A percentile compares a stretch with the other conserved stretches of the same genome.
Evolutionary conservation across 2,113 vertebrate species (phyloP).

Genomic region (Himantopus leucocephalus): DNA sequence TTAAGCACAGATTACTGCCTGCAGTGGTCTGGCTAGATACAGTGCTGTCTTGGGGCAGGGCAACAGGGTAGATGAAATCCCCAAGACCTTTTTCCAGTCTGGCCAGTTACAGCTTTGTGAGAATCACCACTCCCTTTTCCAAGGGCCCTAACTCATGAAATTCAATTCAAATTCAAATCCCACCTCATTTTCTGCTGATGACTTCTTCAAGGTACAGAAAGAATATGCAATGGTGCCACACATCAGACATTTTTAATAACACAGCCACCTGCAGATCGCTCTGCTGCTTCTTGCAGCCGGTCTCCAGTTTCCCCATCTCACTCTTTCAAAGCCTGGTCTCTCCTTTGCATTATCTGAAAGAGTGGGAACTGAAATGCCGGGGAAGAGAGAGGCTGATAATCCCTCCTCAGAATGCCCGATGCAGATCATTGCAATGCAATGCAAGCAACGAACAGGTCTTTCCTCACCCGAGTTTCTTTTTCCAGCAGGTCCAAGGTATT

Average conservation of each 20-base stretch:
- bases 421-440: neutral
- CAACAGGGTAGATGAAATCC: neutral
- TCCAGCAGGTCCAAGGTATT: neutral
- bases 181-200: neutral
- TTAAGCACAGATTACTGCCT: neutral
- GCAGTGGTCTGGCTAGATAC: neutral
- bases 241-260: rapidly evolving
- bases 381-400: neutral
- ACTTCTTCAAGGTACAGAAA: neutral
- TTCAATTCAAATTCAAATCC: neutral
- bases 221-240: rapidly evolving
- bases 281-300: neutral
- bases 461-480: neutral
- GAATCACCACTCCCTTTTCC: neutral
- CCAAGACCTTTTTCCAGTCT: neutral
- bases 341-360: neutral
- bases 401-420: rapidly evolving
- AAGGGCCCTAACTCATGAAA: neutral
- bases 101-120: neutral
- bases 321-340: neutral
- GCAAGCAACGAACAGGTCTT: neutral
- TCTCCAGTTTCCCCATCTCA: neutral
- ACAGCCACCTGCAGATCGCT: neutral
- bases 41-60: neutral
- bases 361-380: neutral